Percentiles rank a stretch among this genome's conserved stretches.
Evolutionary conservation across 2,797 vertebrate species (phyloP).

Genomic region (Sebastes taczanowskii): DNA sequence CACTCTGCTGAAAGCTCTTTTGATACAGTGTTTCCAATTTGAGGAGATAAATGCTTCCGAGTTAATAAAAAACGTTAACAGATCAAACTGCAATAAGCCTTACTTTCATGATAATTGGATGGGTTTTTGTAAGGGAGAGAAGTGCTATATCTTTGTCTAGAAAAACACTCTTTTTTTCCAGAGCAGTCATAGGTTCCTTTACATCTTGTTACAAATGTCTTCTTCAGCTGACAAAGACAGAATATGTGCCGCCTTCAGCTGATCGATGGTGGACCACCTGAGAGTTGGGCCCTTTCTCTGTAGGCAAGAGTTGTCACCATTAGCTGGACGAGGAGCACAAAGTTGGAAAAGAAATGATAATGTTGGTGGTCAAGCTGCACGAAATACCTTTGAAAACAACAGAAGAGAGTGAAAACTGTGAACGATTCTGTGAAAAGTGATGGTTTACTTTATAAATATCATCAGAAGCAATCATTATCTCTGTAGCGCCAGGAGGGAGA

Average conservation of each 20-base stretch:
- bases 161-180: not conserved
- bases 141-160: conserved; percentile 5
- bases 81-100: not conserved
- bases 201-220: conserved; percentile 47
- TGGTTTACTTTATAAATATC: conserved; percentile 54
- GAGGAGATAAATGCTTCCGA: conserved; percentile 1
- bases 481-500: conserved; percentile 40
- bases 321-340: conserved; percentile 21
- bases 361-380: conserved; percentile 15
- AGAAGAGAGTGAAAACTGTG: conserved; percentile 11
- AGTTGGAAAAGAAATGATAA: not conserved
- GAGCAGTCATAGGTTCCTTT: conserved; percentile 9
- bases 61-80: conserved; percentile 21
- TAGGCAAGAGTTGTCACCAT: conserved; percentile 48
- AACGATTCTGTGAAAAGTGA: conserved; percentile 38
- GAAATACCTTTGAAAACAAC: conserved; percentile 27
- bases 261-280: conserved; percentile 65
- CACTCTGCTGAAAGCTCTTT: conserved; percentile 3
- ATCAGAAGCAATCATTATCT: conserved; percentile 68
- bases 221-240: conserved; percentile 46
- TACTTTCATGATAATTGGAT: conserved; percentile 1
- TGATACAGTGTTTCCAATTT: not conserved
- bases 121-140: not conserved
- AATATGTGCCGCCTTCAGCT: conserved; percentile 45
- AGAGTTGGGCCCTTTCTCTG: conserved; percentile 57